These are phyloP conservation scores for Gymnodraco acuticeps DNA, from an alignment of 2,797 vertebrate genomes.

Conservation along the genomic window DNA sequence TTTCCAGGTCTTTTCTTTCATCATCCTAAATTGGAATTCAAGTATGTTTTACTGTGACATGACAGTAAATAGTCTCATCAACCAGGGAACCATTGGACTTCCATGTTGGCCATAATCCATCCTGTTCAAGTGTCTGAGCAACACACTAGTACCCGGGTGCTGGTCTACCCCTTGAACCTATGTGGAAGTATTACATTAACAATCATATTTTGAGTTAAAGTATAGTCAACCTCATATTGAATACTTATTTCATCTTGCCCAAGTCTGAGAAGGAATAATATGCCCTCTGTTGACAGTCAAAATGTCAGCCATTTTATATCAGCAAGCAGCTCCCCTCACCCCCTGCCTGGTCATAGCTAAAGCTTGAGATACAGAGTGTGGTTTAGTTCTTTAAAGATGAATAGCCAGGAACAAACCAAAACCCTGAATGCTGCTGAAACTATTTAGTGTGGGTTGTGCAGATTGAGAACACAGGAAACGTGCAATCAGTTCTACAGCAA, in stretches of 20 bases:
- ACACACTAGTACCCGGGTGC: neutral
- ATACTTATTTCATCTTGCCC: neutral
- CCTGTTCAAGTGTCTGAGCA: conserved; percentile 29
- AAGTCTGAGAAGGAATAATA: conserved; percentile 48
- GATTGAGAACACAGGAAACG: conserved; percentile 69
- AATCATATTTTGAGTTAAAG: neutral
- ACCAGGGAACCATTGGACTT: neutral
- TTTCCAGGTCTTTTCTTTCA: neutral
- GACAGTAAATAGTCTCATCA: neutral
- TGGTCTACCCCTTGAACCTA: neutral
- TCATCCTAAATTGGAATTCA: neutral
- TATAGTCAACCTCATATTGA: neutral
- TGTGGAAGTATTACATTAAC: neutral
- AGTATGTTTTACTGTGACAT: neutral
- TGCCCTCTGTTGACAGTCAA: conserved; percentile 80
- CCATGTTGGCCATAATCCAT: conserved; percentile 6
- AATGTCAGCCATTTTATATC: conserved; percentile 85
- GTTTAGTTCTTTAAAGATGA: conserved; percentile 66
- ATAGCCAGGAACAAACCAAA: conserved; percentile 51
- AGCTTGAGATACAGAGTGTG: conserved; percentile 58
- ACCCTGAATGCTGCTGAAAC: conserved; percentile 50
- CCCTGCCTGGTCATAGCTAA: conserved; percentile 70
- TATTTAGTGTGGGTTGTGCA: conserved; percentile 65
- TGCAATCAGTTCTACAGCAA: conserved; percentile 63
- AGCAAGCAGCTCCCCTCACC: conserved; percentile 73